Evolutionary conservation across 2,888 invertebrate species (phyloP).

Genomic region (Synergus itoensis): DNA sequence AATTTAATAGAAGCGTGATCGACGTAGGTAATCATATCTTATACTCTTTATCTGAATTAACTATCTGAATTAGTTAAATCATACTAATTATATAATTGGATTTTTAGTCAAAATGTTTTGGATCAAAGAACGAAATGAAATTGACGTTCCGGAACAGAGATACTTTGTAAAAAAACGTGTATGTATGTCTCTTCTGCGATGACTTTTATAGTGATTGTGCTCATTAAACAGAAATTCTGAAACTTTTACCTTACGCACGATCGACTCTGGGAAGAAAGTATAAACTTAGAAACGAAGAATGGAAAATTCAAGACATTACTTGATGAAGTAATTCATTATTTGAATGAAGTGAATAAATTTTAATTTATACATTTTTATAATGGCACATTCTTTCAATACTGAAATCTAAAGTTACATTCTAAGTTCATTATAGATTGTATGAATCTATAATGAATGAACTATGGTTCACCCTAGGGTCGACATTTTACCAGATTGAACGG

Average conservation of each 20-base stretch:
- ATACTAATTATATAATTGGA: no score
- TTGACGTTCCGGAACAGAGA: constrained; percentile 24
- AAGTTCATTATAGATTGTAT: neutral
- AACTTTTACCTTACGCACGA: constrained; percentile 58
- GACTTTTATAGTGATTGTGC: constrained; percentile 46
- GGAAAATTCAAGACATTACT: neutral
- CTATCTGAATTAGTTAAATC: no score
- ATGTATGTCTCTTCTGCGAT: constrained; percentile 10
- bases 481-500: neutral
- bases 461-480: neutral
- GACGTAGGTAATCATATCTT: no score
- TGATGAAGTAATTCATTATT: neutral
- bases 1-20: neutral
- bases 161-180: neutral
- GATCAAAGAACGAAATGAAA: neutral
- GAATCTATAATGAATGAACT: neutral
- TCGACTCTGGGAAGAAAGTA: constrained; percentile 56
- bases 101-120: constrained; percentile 7
- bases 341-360: neutral
- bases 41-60: no score
- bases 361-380: neutral
- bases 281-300: constrained; percentile 45
- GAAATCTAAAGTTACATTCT: neutral
- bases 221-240: constrained; percentile 55
- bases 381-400: neutral